phyloP scores from a whole-genome alignment of 2,797 vertebrate species.

The Oryzias sinensis region DNA sequence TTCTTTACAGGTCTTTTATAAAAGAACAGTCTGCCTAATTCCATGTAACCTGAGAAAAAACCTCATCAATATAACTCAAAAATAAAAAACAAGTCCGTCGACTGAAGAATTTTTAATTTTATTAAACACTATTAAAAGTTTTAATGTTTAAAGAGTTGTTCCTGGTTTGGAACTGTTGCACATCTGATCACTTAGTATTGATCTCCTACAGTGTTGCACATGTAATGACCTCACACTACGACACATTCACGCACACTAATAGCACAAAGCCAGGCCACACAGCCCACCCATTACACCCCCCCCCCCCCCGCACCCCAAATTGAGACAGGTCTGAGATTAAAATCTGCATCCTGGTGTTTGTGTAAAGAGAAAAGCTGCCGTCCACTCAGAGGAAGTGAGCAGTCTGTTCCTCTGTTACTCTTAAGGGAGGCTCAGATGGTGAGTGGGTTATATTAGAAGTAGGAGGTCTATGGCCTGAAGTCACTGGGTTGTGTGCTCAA shows the following conservation, averaged over 20 bases:
- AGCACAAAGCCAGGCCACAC: constrained; percentile 30
- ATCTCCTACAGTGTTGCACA: background rate
- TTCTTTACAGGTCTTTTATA: too few relatives aligned
- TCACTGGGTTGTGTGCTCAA: constrained; percentile 15
- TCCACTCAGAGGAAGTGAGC: constrained; percentile 68
- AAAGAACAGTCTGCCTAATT: too few relatives aligned
- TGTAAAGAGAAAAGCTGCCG: constrained; percentile 59
- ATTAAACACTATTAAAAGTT: too few relatives aligned
- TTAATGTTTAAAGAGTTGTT: too few relatives aligned
- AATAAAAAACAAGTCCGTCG: too few relatives aligned
- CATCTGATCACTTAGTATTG: constrained; percentile 3
- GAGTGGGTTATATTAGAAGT: constrained; percentile 68
- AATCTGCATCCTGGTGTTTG: constrained; percentile 37
- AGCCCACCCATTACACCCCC: constrained; percentile 44
- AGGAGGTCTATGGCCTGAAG: constrained; percentile 52
- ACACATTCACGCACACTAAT: constrained; percentile 29
- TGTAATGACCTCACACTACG: constrained; percentile 4
- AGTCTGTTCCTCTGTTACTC: constrained; percentile 57
- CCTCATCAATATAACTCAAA: too few relatives aligned
- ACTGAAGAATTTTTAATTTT: too few relatives aligned
- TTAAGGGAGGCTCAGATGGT: constrained; percentile 63
- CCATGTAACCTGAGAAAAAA: too few relatives aligned
- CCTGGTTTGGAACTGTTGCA: background rate
- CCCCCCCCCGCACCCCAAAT: constrained; percentile 48
- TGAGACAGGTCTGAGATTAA: constrained; percentile 63